These are phyloP conservation scores for Sebastolobus altivelis DNA, from an alignment of 2,797 vertebrate species.

Conservation along the genomic window DNA sequence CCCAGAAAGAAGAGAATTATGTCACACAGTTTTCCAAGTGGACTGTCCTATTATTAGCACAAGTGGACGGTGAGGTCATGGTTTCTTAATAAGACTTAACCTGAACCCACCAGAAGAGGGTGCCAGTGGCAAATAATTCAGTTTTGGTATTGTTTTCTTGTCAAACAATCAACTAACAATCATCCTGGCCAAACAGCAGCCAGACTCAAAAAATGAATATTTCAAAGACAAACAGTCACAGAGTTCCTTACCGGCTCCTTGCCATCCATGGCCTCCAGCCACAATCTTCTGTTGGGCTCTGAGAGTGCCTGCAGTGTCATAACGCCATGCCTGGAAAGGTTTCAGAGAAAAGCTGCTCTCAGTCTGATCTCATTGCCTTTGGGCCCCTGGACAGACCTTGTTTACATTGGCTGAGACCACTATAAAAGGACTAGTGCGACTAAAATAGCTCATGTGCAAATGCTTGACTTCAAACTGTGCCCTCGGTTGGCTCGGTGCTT, in stretches of 20 bases:
- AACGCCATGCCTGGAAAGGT: slow-evolving; percentile 91
- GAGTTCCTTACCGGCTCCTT: slow-evolving; percentile 94
- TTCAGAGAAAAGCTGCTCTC: slow-evolving; percentile 75
- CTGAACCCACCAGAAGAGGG: slow-evolving; percentile 66
- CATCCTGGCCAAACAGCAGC: slow-evolving; percentile 27
- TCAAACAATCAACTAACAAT: slow-evolving; percentile 27
- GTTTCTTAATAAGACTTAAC: slow-evolving; percentile 7
- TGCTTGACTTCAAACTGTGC: slow-evolving; percentile 68
- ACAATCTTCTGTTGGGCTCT: slow-evolving; percentile 95
- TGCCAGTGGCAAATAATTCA: slow-evolving; percentile 39
- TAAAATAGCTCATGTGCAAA: slow-evolving; percentile 75
- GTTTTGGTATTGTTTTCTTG: slow-evolving; percentile 1
- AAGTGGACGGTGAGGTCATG: slow-evolving; percentile 44
- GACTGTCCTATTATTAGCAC: slow-evolving; percentile 41
- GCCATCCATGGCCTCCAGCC: slow-evolving; percentile 99
- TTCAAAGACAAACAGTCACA: slow-evolving; percentile 46
- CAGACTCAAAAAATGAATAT: slow-evolving; percentile 34
- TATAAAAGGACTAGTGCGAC: slow-evolving; percentile 76
- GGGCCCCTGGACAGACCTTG: slow-evolving; percentile 64
- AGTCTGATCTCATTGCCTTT: slow-evolving; percentile 69
- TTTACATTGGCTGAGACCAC: slow-evolving; percentile 73
- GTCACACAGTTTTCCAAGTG: not conserved
- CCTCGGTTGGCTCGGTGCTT: slow-evolving; percentile 54
- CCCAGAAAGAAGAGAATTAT: not conserved
- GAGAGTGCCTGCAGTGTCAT: slow-evolving; percentile 97